Evolutionary conservation across 2,113 vertebrate genomes (phyloP).

Genomic region (Sus scrofa): DNA sequence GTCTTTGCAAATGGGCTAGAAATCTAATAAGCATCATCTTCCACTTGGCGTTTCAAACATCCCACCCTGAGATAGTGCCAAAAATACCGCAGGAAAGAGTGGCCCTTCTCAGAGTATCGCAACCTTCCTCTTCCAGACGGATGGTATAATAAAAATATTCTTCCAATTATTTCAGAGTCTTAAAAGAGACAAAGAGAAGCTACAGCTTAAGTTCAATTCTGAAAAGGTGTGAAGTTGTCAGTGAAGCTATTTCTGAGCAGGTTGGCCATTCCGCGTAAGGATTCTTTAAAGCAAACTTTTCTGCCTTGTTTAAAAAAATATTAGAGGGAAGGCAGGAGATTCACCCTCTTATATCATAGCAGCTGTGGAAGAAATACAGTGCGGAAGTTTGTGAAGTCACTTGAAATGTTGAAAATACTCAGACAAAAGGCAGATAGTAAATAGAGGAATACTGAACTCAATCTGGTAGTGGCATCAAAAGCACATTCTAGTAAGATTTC

Average conservation of each 20-base stretch:
- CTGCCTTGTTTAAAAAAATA: constrained; percentile 46
- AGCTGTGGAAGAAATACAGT: neutral
- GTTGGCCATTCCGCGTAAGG: constrained; percentile 56
- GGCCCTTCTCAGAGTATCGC: constrained; percentile 56
- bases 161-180: constrained; percentile 81
- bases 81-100: constrained; percentile 80
- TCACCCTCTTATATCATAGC: neutral
- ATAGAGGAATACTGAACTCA: neutral
- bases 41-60: constrained; percentile 69
- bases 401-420: constrained; percentile 38
- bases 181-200: constrained; percentile 69
- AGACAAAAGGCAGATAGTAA: constrained; percentile 45
- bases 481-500: neutral
- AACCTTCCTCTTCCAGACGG: constrained; percentile 70
- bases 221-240: constrained; percentile 63
- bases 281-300: constrained; percentile 74
- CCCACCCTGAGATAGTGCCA: constrained; percentile 64
- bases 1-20: constrained; percentile 62
- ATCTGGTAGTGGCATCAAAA: neutral
- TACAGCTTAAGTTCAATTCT: constrained; percentile 62
- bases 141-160: constrained; percentile 79
- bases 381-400: constrained; percentile 37
- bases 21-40: constrained; percentile 65
- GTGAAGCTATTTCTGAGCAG: constrained; percentile 73
- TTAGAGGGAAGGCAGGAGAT: neutral